These are phyloP conservation scores for Charadrius vociferus DNA, from an alignment of 2,113 vertebrate genomes.

Conservation along the genomic window DNA sequence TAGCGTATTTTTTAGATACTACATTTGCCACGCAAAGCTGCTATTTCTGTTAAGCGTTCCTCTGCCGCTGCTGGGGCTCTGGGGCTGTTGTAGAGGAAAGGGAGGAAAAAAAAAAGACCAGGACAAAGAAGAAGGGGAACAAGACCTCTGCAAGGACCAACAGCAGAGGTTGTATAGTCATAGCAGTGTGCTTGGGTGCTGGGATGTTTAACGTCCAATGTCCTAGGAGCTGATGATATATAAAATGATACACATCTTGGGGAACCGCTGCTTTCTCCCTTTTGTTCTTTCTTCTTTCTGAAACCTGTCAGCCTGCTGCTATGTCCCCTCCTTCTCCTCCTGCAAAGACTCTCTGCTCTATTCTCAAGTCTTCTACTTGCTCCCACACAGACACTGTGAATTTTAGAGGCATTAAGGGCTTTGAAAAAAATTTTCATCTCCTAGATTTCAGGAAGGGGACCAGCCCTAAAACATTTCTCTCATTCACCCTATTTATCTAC, in stretches of 20 bases:
- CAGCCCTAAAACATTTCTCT: background rate
- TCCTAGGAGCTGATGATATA: background rate
- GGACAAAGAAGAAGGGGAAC: background rate
- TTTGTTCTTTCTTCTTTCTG: background rate
- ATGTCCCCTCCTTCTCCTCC: background rate
- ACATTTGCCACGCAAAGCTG: background rate
- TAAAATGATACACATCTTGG: background rate
- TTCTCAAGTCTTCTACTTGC: background rate
- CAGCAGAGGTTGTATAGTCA: background rate
- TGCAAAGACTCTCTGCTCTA: background rate
- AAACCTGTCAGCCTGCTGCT: background rate
- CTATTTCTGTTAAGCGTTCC: background rate
- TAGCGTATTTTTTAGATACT: background rate
- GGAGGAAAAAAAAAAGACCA: accelerated
- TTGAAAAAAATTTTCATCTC: background rate
- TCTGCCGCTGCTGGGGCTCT: background rate
- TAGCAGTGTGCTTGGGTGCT: background rate
- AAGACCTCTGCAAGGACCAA: background rate
- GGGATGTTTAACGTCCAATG: background rate
- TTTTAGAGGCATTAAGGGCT: background rate
- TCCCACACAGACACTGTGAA: background rate
- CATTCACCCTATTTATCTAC: background rate
- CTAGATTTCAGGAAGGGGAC: background rate
- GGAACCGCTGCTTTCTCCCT: background rate
- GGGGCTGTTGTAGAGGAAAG: background rate